Evolutionary conservation across 1,140 invertebrate species (phyloP).

Genomic region (Caenorhabditis inopinata): DNA sequence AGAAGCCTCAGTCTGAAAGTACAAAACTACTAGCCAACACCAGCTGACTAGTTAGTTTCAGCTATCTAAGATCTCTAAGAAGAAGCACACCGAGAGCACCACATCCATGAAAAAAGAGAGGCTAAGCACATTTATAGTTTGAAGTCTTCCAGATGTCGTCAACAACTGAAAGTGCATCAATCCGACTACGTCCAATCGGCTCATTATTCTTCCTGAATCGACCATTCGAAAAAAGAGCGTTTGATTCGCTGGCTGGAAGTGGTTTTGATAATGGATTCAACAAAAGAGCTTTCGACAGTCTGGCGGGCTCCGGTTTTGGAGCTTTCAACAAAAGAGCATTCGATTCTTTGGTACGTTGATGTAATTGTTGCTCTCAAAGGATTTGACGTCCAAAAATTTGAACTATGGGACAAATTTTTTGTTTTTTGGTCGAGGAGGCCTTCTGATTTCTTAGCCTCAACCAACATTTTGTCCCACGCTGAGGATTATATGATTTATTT

Average conservation of each 20-base stretch:
- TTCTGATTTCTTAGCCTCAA: no score
- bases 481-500: no score
- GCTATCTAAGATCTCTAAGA: not conserved
- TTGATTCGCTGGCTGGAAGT: conserved; percentile 45
- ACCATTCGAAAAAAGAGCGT: conserved; percentile 37
- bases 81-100: not conserved
- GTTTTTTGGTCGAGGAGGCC: no score
- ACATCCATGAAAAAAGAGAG: no score
- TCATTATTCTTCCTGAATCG: conserved; percentile 27
- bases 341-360: conserved; percentile 28
- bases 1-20: no score
- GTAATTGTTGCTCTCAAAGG: not conserved
- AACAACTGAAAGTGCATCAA: not conserved
- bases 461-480: no score
- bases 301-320: conserved; percentile 28
- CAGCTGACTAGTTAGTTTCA: no score
- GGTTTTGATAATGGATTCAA: conserved; percentile 4
- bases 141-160: not conserved
- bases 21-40: no score
- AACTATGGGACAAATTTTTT: no score
- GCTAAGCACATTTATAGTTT: not conserved
- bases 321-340: conserved; percentile 44
- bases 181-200: conserved; percentile 6
- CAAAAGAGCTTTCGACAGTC: not conserved
- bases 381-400: no score